phyloP scores from a whole-genome alignment of 1,140 invertebrate species.

The Heliconius hermathena region DNA sequence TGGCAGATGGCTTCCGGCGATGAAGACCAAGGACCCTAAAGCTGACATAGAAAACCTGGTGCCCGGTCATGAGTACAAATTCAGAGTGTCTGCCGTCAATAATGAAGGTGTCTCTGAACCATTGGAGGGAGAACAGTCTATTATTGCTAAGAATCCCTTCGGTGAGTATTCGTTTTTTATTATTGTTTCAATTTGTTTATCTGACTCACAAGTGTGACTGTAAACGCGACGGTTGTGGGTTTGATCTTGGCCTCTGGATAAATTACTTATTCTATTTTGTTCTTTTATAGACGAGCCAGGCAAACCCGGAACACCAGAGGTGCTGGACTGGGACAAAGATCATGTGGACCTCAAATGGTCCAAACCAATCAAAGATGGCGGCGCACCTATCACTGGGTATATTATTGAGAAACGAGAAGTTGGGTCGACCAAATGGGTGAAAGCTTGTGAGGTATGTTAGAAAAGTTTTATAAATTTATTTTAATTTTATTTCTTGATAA shows the following conservation, averaged over 20 bases:
- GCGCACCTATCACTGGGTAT: conserved; percentile 96
- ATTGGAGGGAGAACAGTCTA: conserved; percentile 92
- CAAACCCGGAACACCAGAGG: conserved; percentile 93
- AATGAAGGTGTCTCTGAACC: conserved; percentile 97
- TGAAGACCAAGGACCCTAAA: conserved; percentile 90
- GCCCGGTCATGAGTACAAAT: conserved; percentile 97
- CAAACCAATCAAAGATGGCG: conserved; percentile 93
- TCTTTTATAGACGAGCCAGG: conserved; percentile 90
- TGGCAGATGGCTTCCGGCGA: conserved; percentile 90
- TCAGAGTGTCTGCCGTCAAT: conserved; percentile 97
- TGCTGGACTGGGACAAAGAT: conserved; percentile 97
- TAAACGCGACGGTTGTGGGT: too few species aligned
- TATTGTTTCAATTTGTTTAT: too few species aligned
- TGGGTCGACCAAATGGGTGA: conserved; percentile 92
- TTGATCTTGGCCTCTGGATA: neutral
- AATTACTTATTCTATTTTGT: neutral
- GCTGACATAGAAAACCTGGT: conserved; percentile 92
- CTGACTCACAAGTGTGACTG: too few species aligned
- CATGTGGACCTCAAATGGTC: conserved; percentile 96
- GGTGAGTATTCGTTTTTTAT: conserved; percentile 82
- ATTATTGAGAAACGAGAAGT: conserved; percentile 97
- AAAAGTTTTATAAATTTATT: neutral
- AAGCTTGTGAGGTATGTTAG: conserved; percentile 87
- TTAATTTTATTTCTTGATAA: neutral
- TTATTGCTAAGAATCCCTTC: conserved; percentile 98